phyloP scores from a whole-genome alignment of 2,888 invertebrate genomes.

The Galerucella pusilla region DNA sequence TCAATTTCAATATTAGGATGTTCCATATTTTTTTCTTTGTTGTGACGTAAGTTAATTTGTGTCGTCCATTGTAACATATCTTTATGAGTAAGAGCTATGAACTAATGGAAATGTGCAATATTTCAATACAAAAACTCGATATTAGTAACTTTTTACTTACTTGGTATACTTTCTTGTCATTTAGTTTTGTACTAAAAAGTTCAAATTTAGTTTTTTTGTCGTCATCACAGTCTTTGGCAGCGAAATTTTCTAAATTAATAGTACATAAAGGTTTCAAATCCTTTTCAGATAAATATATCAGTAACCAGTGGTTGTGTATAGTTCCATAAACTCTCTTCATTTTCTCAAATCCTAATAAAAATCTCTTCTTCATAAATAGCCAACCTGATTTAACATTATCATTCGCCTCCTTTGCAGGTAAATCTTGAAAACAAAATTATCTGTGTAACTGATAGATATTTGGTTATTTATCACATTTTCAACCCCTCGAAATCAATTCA shows the following conservation, averaged over 20 bases:
- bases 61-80: constrained; percentile 56
- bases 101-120: constrained; percentile 46
- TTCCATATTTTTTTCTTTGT: constrained; percentile 26
- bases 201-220: constrained; percentile 41
- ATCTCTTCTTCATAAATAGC: constrained; percentile 50
- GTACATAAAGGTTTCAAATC: constrained; percentile 52
- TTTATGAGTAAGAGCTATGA: constrained; percentile 52
- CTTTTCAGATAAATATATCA: constrained; percentile 52
- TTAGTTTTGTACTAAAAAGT: constrained; percentile 28
- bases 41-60: constrained; percentile 51
- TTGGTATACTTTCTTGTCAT: constrained; percentile 42
- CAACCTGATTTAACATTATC: constrained; percentile 50
- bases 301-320: constrained; percentile 52
- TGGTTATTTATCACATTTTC: constrained; percentile 45
- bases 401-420: constrained; percentile 50
- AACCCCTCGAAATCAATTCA: constrained; percentile 45
- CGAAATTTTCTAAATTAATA: constrained; percentile 49
- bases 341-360: constrained; percentile 51
- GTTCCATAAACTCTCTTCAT: constrained; percentile 52
- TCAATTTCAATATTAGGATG: not conserved
- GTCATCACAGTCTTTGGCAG: constrained; percentile 46
- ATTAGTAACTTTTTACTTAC: constrained; percentile 38
- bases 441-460: constrained; percentile 26
- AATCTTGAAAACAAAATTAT: constrained; percentile 45
- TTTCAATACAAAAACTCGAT: not conserved